Base-by-base conservation (phyloP, 2,113 vertebrate species). In the Peromyscus californicus region DNA sequence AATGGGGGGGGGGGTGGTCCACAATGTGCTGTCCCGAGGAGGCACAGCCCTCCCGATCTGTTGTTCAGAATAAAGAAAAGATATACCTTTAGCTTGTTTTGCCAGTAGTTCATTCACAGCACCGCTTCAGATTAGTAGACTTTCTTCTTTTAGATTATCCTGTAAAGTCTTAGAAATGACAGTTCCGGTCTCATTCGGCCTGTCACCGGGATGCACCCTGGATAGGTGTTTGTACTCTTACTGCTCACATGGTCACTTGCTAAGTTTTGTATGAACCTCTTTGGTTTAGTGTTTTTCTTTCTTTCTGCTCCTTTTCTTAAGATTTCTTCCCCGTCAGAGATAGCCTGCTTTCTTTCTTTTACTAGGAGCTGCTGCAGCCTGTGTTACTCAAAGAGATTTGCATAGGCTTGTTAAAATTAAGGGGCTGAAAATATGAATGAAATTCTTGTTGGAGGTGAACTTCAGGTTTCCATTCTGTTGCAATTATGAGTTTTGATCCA, bases 61-160 rank as follows among this genome's bases (percentile, higher is more conserved):
- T 91, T 96, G 54, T 97, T 96, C 98, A 97, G 95, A 89, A 90
- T 96, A 98, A 98, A 97, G 76, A 3, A 51, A 96, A 96, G 91
- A 97, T 94, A 97, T 85, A 85, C 94, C 42, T 93, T 97, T 90
- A 29, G n/a, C 92, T 31, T 84, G 82, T 59, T 59, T 83, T 86
- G 39, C 79, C 22, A 7, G 51, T 89, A 74, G 69, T 86, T 79
- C 1, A 8, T 82, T 92, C 96, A 69, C 7, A 48, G 87, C 36
- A 82, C 69, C 15, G 39, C 82, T 97, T 98, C 88, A 94, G 83
- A 87, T 54, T 42, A 36, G 33, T 78, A 74, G 91, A 70, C 72
- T 83, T 39, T 72, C 93, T 89, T 79, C 70, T 79, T 48, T 48
- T 74, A 96, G 83, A n/a, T 90, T 51, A 36, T 84, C 93, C 98